Evolutionary conservation across 2,113 vertebrate genomes (phyloP).

Genomic region (Sinocyclocheilus anophthalmus): DNA sequence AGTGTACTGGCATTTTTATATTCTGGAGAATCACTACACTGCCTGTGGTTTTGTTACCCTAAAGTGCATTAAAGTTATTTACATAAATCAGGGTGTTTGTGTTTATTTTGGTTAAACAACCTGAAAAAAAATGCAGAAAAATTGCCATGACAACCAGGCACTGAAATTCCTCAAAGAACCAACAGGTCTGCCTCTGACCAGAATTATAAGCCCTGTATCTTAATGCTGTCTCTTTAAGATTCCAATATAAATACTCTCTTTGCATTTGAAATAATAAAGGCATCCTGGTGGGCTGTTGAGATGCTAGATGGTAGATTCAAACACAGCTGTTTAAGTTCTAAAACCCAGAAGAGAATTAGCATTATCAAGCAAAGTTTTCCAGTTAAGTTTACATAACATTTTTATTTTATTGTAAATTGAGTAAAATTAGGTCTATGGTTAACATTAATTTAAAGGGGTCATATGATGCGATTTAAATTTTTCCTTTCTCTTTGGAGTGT

Average conservation of each 20-base stretch:
- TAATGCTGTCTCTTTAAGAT: background rate
- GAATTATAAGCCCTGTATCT: background rate
- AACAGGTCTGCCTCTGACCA: background rate
- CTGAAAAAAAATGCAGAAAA: background rate
- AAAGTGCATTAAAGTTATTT: slow-evolving; percentile 94
- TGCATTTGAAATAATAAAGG: background rate
- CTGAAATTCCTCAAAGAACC: background rate
- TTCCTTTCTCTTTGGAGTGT: too few species aligned
- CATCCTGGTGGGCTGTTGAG: background rate
- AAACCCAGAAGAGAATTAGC: too few species aligned
- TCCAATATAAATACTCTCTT: background rate
- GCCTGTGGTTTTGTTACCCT: slow-evolving; percentile 79
- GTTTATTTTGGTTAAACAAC: background rate
- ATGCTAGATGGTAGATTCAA: background rate
- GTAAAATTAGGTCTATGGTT: background rate
- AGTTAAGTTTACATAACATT: background rate
- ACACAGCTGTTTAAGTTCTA: background rate
- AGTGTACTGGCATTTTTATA: slow-evolving; percentile 68
- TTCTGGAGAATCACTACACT: slow-evolving; percentile 80
- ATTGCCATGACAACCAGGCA: background rate
- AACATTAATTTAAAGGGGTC: too few species aligned
- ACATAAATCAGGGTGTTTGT: slow-evolving; percentile 62
- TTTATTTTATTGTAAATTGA: background rate
- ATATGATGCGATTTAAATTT: too few species aligned
- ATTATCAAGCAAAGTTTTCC: background rate